Percentiles rank a stretch among this genome's conserved stretches.
Conservation (phyloP, 2,797 vertebrate genomes). For the Syngnathus acus region DNA sequence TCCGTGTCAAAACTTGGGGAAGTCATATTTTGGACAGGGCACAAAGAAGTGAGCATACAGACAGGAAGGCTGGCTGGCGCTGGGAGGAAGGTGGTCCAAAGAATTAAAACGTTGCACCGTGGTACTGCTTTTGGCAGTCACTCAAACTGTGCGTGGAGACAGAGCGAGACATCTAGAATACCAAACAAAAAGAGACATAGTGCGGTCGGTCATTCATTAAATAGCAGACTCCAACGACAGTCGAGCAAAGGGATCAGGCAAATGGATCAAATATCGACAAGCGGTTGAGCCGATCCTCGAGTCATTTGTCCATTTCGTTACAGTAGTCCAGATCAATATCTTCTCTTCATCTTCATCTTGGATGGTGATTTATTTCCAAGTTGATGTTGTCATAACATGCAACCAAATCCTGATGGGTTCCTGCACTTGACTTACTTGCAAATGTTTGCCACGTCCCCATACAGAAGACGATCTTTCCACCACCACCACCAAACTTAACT, state of each 20-base stretch:
- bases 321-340: no score
- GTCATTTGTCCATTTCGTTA: no score
- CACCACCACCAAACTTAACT: no score
- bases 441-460: no score
- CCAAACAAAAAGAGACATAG: not conserved
- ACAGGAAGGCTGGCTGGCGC: constrained; percentile 57
- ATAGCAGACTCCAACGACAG: not conserved
- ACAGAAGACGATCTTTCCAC: no score
- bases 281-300: no score
- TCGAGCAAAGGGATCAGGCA: not conserved
- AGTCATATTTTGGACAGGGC: constrained; percentile 32
- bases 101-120: constrained; percentile 77
- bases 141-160: constrained; percentile 75
- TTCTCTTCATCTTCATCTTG: no score
- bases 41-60: constrained; percentile 60
- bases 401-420: no score
- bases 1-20: constrained; percentile 4
- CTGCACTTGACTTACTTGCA: no score
- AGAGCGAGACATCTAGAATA: constrained; percentile 73
- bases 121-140: constrained; percentile 64
- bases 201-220: not conserved
- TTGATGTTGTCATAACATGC: no score
- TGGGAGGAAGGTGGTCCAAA: constrained; percentile 70
- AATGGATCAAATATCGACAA: not conserved
- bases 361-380: no score